These are phyloP conservation scores for Arrhopalites spinosus DNA, from an alignment of 2,888 invertebrate species.

Conservation along the genomic window DNA sequence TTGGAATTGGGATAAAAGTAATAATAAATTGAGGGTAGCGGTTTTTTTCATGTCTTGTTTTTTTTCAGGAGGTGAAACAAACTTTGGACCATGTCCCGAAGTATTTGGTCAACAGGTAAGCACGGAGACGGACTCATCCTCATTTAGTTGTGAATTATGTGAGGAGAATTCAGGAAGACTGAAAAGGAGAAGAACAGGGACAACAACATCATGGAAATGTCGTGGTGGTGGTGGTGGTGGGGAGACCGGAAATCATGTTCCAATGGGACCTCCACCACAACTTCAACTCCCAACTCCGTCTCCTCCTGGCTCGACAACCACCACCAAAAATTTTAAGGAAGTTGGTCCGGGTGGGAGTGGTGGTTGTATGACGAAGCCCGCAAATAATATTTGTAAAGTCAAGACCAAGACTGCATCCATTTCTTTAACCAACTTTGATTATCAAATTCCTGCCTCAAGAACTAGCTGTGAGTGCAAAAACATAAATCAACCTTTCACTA, in stretches of 20 bases:
- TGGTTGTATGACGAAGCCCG: not conserved
- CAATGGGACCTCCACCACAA: not conserved
- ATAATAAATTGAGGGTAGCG: not conserved
- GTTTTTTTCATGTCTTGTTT: not conserved
- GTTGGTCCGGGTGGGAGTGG: not conserved
- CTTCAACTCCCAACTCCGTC: constrained; percentile 12
- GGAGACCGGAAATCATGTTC: constrained; percentile 23
- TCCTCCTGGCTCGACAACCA: no score
- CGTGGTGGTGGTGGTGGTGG: constrained; percentile 24
- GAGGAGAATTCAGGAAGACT: constrained; percentile 40
- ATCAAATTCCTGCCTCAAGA: constrained; percentile 40
- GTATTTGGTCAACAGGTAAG: constrained; percentile 39
- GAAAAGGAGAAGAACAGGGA: constrained; percentile 34
- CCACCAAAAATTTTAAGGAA: not conserved
- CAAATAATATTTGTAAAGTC: constrained; percentile 33
- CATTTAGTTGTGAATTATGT: constrained; percentile 39
- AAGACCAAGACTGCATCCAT: constrained; percentile 39
- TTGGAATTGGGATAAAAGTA: no score
- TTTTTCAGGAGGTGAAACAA: constrained; percentile 22
- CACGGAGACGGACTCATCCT: constrained; percentile 39
- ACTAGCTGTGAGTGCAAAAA: constrained; percentile 30
- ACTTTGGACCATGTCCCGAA: constrained; percentile 32
- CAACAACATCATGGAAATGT: constrained; percentile 35
- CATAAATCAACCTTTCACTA: constrained; percentile 28
- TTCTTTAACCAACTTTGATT: constrained; percentile 40